phyloP scores from a whole-genome alignment of 2,888 invertebrate species.

The Caenorhabditis japonica region DNA sequence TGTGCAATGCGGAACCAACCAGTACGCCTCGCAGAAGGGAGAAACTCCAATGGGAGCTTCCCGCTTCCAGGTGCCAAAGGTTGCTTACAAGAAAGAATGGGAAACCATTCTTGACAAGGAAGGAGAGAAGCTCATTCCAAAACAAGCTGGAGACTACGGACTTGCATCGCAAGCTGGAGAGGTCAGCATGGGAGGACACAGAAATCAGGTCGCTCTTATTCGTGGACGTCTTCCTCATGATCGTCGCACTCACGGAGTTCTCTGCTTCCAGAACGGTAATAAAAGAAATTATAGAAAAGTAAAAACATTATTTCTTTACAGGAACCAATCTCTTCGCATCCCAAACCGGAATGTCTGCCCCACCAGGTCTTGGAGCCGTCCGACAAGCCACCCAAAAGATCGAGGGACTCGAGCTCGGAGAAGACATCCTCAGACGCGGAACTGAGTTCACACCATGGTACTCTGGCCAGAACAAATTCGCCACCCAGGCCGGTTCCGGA shows the following conservation, averaged over 20 bases:
- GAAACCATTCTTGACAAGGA: slow-evolving; percentile 76
- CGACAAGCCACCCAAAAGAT: slow-evolving; percentile 76
- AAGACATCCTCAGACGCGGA: slow-evolving; percentile 75
- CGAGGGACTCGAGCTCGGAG: slow-evolving; percentile 75
- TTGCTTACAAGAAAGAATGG: slow-evolving; percentile 76
- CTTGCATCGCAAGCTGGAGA: slow-evolving; percentile 73
- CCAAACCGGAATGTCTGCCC: slow-evolving; percentile 76
- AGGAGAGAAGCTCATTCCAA: slow-evolving; percentile 76
- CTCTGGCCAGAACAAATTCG: slow-evolving; percentile 77
- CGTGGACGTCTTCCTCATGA: slow-evolving; percentile 76
- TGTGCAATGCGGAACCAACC: slow-evolving; percentile 76
- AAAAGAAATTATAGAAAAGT: background rate
- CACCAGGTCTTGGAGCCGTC: slow-evolving; percentile 74
- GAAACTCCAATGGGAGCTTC: slow-evolving; percentile 75
- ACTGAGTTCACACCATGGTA: slow-evolving; percentile 77
- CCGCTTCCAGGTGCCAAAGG: slow-evolving; percentile 72
- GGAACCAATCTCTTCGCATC: slow-evolving; percentile 77
- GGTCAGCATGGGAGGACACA: slow-evolving; percentile 74
- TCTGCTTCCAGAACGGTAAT: slow-evolving; percentile 76
- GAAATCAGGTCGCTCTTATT: slow-evolving; percentile 76
- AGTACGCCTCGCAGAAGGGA: slow-evolving; percentile 76
- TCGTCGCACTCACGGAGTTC: slow-evolving; percentile 74
- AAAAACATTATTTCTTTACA: slow-evolving; percentile 2
- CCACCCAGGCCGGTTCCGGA: slow-evolving; percentile 75
- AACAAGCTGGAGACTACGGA: slow-evolving; percentile 77